Evolutionary conservation across 37 sponge, comb jelly and placozoan species (phyloP).

Genomic region (Eunapius fragilis): DNA sequence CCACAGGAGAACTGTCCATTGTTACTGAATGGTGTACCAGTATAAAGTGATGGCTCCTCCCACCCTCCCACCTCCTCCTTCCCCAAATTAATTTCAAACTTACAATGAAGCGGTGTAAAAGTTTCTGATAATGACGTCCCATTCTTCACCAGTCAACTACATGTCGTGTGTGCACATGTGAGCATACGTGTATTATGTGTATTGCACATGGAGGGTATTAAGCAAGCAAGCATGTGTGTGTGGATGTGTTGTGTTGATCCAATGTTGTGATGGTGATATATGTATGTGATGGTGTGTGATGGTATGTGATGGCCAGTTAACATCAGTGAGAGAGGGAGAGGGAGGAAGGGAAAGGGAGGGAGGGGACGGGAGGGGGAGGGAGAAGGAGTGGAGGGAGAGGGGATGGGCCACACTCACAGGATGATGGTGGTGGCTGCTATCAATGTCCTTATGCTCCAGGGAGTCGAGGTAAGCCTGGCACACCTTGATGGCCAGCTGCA

Average conservation of each 20-base stretch:
- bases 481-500: constrained; percentile 63
- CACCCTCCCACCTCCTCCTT: neutral
- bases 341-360: too few species aligned
- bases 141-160: constrained; percentile 44
- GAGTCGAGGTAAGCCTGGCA: constrained; percentile 51
- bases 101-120: constrained; percentile 35
- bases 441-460: constrained; percentile 78
- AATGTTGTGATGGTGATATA: too few species aligned
- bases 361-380: too few species aligned
- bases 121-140: constrained; percentile 38
- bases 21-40: constrained; percentile 14
- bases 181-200: too few species aligned
- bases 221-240: too few species aligned
- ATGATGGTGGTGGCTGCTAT: constrained; percentile 46
- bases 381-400: too few species aligned
- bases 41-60: neutral
- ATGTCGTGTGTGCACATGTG: neutral
- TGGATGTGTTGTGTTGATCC: too few species aligned
- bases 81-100: neutral
- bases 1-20: constrained; percentile 9
- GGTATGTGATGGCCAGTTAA: neutral
- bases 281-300: neutral
- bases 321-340: too few species aligned
- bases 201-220: too few species aligned
- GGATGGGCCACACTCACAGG: constrained; percentile 50